Base-by-base conservation (phyloP, 1,140 invertebrate genomes). In the Maniola jurtina region DNA sequence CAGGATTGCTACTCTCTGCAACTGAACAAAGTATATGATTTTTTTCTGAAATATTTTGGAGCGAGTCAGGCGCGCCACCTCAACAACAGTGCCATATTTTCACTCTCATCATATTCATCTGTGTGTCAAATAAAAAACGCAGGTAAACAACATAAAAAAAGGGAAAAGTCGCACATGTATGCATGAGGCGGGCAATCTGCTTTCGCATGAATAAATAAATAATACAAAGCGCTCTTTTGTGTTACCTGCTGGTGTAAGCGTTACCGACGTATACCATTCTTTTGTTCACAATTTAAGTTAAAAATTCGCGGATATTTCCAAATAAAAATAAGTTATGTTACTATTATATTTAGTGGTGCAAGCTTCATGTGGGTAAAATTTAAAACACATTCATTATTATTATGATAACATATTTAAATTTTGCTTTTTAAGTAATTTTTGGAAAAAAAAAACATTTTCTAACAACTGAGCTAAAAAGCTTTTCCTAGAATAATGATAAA, bases 91-190 rank as follows among this genome's bases (percentile, higher is more conserved):
- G 64, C 61, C 50, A 36, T 61, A 66, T 66, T 61, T 66, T 61
- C 56, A 42, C 38, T 36, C 45, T 45, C 10, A 59, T 55, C 34
- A 55, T 16, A 52, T 25, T 55, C 52, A 10, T 42, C 38, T 56
- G 42, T 38, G 58, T 47, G 42, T 6, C 42, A 15, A 34, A 66
- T 59, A 61, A 13, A 55, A 55, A 55, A 55, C 9, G 52, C 34
- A n/a, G 52, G 52, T 34, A 55, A 55, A 55, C 52, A 55, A 55
- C 25, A 56, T 54, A 66, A 66, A 64, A 61, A 61, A 33, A 34
- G 40, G 1, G 25, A 25, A 42, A 66, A 57, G 2, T 58, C 56
- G 48, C 34, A 50, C 48, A 47, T 60, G 50, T 66, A 57, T 54
- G 57, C 58, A 61, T 55, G 52, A 55, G 52, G 52, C 52, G 33